Percentiles rank a stretch among this genome's conserved stretches.
Conservation (phyloP, 2,113 vertebrate species). For the Pituophis catenifer region DNA sequence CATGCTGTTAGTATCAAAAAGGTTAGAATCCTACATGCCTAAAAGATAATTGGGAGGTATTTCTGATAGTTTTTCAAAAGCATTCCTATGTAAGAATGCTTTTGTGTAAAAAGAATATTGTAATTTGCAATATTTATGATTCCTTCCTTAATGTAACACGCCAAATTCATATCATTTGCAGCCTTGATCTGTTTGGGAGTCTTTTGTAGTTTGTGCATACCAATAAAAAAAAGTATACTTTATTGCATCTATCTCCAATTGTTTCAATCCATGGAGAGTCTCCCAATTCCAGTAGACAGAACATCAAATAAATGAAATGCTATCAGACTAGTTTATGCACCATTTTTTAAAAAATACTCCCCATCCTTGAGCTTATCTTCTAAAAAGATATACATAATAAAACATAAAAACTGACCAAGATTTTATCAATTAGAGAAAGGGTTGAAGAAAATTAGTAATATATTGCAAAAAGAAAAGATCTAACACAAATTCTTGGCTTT, state of each 20-base stretch:
- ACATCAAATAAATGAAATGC: background rate
- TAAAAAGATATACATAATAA: background rate
- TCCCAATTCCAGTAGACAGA: background rate
- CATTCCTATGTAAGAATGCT: background rate
- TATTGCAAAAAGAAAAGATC: background rate
- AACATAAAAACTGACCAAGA: background rate
- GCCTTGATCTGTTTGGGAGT: background rate
- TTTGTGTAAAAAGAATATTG: background rate
- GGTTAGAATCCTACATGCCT: background rate
- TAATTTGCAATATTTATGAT: background rate
- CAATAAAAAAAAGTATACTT: background rate
- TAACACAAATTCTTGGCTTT: background rate
- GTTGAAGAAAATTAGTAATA: background rate
- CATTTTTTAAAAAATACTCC: background rate
- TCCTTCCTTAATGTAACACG: background rate
- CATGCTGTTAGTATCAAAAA: background rate
- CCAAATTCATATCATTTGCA: background rate
- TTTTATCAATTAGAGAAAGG: background rate
- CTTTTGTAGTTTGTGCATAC: background rate
- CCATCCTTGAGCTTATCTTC: background rate
- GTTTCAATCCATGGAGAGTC: background rate
- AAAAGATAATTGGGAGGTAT: background rate
- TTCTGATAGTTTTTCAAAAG: background rate
- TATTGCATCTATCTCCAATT: background rate
- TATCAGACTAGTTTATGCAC: background rate